phyloP scores from a whole-genome alignment of 2,888 invertebrate genomes.

The Habroteleia sp. region DNA sequence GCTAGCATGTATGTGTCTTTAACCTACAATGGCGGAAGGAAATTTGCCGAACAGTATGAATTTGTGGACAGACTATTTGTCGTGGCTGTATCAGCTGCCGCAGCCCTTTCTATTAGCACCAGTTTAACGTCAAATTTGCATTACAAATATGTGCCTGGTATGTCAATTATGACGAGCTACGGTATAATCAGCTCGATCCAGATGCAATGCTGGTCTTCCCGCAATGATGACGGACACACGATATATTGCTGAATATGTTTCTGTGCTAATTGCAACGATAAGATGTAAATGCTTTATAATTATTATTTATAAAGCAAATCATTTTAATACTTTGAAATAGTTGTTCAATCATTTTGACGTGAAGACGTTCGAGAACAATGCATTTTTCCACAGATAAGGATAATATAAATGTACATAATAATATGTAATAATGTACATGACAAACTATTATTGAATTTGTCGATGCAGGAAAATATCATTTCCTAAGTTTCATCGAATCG shows the following conservation, averaged over 20 bases:
- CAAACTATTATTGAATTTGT: too few relatives aligned
- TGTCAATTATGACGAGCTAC: conserved; percentile 71
- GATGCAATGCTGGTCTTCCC: background rate
- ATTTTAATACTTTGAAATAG: too few relatives aligned
- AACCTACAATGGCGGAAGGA: conserved; percentile 26
- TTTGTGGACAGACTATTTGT: background rate
- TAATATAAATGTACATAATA: too few relatives aligned
- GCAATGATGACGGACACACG: background rate
- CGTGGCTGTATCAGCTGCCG: conserved; percentile 62
- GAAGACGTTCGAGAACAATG: too few relatives aligned
- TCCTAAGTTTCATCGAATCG: too few relatives aligned
- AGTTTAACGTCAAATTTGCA: conserved; percentile 74
- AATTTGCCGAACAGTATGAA: background rate
- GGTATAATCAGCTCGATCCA: conserved; percentile 23
- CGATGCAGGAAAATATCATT: too few relatives aligned
- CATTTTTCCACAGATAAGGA: too few relatives aligned
- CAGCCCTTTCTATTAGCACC: conserved; percentile 69
- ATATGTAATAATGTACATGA: too few relatives aligned
- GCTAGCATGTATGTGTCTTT: conserved; percentile 1
- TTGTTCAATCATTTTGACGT: too few relatives aligned
- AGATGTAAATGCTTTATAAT: too few relatives aligned
- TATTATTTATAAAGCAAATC: too few relatives aligned
- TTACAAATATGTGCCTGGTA: conserved; percentile 75
- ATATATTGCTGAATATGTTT: background rate
- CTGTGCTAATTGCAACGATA: conserved; percentile 9